Percentiles rank a stretch among this genome's conserved stretches.
phyloP scores from a whole-genome alignment of 2,113 vertebrate genomes.

The Falcunculus frontatus region DNA sequence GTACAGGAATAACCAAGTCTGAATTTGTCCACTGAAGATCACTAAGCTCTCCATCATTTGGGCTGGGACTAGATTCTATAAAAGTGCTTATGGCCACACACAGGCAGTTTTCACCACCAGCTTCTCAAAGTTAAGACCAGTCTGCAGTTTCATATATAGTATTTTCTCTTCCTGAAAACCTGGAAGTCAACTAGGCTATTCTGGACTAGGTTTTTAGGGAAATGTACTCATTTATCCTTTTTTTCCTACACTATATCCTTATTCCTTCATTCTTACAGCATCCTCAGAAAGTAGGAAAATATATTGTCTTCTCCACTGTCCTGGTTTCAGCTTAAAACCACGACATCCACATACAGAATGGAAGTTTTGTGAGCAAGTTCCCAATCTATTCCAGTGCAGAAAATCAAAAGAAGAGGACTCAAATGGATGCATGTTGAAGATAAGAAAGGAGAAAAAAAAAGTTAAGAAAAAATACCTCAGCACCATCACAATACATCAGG shows the following conservation, averaged over 20 bases:
- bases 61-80: neutral
- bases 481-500: neutral
- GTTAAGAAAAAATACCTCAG: neutral
- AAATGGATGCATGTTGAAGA: neutral
- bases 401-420: neutral
- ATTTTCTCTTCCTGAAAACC: neutral
- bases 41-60: neutral
- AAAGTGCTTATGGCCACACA: neutral
- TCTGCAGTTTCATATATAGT: neutral
- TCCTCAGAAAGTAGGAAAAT: neutral
- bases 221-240: neutral
- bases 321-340: neutral
- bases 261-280: neutral
- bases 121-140: neutral
- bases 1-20: slow-evolving; percentile 26
- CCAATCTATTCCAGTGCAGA: neutral
- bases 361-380: neutral
- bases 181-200: neutral
- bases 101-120: neutral
- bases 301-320: neutral
- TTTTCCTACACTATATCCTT: neutral
- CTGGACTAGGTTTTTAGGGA: neutral
- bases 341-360: neutral
- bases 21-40: neutral
- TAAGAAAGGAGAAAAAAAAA: neutral